Evolutionary conservation across 2,888 invertebrate species (phyloP), one percentile per base, ranked within the genome.

Genomic region (Siphlonurus alternatus): DNA sequence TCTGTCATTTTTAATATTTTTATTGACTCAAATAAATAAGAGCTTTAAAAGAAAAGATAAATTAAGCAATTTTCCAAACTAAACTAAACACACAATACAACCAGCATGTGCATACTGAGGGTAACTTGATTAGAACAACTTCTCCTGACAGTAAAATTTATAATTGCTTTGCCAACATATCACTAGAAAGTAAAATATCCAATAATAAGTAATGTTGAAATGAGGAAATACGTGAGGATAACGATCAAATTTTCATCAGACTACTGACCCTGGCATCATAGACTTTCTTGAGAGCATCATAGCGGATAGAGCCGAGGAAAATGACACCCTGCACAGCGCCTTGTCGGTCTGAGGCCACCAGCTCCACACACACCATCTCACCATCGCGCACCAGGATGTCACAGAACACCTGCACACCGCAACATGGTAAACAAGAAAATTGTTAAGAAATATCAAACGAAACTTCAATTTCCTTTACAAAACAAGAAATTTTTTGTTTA

Each of bases 281-380:
- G 66, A 97, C 96, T 78, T 93, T 88, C 75, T 96, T 95, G 67
- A 99, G 81, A 25, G 97, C 93, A 78, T 98, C 98, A 78, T 97
- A 98, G 71, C 96, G 85, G 74, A 99, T 96, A 65, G 96, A 97
- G 62, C 98, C 98, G 65, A 97, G 84, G 77, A 99, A 99, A 71
- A 98, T 88, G 70, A 97, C 97, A 23, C 93, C 92, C 76, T 94
- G 93, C 61, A 90, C 86, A 25, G 85, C 81, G 63, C 86, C 89
- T 74, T 88, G 85, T 68, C 91, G 84, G 73, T 98, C 97, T 54
- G 88, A 84, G 64, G 97, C 98, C 65, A 96, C 91, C 73, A 99
- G 79, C 77, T 99, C 98, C 66, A 99, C 97, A 77, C 97, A 97
- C 64, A 99, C 95, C 89, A 97, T 94, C 80, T 99, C 98, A 0